Percentiles rank a stretch among this genome's conserved stretches.
phyloP scores from a whole-genome alignment of 92 coral and sea anemone species.

The Siderastrea siderea region DNA sequence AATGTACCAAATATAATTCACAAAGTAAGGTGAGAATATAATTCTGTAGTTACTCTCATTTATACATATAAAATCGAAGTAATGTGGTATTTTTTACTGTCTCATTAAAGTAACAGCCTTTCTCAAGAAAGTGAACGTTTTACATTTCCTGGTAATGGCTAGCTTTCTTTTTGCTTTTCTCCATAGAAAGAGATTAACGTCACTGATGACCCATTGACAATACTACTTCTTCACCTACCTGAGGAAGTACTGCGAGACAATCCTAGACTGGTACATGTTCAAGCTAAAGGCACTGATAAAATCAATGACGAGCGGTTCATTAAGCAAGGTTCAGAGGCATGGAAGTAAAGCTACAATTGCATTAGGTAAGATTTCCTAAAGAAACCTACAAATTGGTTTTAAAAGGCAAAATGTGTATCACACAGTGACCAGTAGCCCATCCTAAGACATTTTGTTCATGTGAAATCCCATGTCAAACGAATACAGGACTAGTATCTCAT shows the following conservation, averaged over 20 bases:
- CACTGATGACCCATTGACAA: constrained; percentile 32
- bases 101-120: not conserved
- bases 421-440: no score
- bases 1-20: not conserved
- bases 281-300: constrained; percentile 7
- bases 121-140: not conserved
- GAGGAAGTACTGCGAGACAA: not conserved
- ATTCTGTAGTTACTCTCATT: no score
- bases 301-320: constrained; percentile 1
- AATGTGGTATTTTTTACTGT: not conserved
- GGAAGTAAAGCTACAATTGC: constrained; percentile 45
- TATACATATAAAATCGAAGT: no score
- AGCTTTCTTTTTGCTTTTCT: not conserved
- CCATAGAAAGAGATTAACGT: not conserved
- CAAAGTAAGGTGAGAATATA: not conserved
- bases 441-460: no score
- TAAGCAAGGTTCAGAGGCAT: not conserved
- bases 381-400: no score
- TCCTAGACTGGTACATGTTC: not conserved
- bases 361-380: not conserved
- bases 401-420: no score
- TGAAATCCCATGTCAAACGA: no score
- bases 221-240: constrained; percentile 10
- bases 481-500: no score
- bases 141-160: not conserved